phyloP scores from a whole-genome alignment of 2,797 vertebrate genomes.

The Phylloscopus collybita region DNA sequence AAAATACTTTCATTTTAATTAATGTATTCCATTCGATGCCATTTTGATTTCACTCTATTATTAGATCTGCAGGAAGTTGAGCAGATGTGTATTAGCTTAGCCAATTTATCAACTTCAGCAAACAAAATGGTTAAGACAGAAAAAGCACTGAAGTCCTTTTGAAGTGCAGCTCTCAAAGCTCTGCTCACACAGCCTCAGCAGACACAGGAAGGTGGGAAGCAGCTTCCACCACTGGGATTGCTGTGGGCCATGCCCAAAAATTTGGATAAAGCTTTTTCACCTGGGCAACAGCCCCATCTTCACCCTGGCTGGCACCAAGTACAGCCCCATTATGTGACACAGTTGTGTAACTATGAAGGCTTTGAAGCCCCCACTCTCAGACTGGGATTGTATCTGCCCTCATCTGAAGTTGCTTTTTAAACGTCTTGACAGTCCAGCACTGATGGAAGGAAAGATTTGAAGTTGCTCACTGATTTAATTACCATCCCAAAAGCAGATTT shows the following conservation, averaged over 20 bases:
- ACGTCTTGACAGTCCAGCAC: not conserved
- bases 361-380: not conserved
- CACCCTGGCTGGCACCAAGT: not conserved
- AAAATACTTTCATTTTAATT: slow-evolving; percentile 36
- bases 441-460: not conserved
- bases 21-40: not conserved
- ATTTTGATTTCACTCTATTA: slow-evolving; percentile 31
- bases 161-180: not conserved
- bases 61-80: not conserved
- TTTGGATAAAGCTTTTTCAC: not conserved
- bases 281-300: not conserved
- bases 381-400: not conserved
- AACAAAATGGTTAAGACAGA: not conserved
- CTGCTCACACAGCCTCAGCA: not conserved
- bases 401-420: not conserved
- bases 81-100: not conserved
- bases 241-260: not conserved
- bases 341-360: not conserved
- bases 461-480: not conserved
- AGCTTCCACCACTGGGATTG: not conserved
- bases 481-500: not conserved
- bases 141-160: not conserved
- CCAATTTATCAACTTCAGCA: slow-evolving; percentile 13
- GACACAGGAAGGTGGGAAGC: not conserved
- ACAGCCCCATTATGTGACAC: accelerated